A percentile compares a stretch with the other conserved stretches of the same genome.
Evolutionary conservation across 2,113 vertebrate species (phyloP).

Genomic region (Pavo muticus): DNA sequence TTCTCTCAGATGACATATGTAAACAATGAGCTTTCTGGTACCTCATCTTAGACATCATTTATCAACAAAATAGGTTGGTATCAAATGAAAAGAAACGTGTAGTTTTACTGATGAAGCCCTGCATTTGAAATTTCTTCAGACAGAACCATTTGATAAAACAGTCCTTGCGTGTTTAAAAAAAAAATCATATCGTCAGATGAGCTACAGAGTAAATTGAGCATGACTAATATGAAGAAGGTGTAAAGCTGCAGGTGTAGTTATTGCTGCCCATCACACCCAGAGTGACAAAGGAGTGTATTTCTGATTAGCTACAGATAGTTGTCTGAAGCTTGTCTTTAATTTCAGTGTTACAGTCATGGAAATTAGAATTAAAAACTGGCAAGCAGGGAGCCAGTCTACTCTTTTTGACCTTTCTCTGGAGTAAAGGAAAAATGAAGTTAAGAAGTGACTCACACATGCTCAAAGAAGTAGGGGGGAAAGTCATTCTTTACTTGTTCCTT

Average conservation of each 20-base stretch:
- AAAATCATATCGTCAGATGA: background rate
- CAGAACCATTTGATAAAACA: background rate
- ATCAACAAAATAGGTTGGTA: background rate
- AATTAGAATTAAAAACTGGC: background rate
- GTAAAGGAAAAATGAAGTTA: background rate
- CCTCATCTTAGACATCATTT: background rate
- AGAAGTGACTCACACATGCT: background rate
- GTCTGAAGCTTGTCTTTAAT: background rate
- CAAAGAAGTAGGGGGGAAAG: background rate
- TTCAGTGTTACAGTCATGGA: background rate
- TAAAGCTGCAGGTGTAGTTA: background rate
- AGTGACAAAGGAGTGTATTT: background rate
- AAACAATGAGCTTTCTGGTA: background rate
- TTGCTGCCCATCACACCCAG: background rate
- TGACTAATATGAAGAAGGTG: background rate
- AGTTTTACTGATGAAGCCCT: background rate
- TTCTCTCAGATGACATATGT: background rate
- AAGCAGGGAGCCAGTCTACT: background rate
- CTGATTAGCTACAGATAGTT: background rate
- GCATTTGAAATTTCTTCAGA: background rate
- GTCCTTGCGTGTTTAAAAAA: background rate
- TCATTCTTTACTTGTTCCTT: background rate
- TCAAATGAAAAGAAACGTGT: background rate
- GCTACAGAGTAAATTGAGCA: background rate
- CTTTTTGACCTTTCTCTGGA: background rate